Evolutionary conservation across 2,888 invertebrate species (phyloP).

Genomic region (Caenorhabditis doughertyi): DNA sequence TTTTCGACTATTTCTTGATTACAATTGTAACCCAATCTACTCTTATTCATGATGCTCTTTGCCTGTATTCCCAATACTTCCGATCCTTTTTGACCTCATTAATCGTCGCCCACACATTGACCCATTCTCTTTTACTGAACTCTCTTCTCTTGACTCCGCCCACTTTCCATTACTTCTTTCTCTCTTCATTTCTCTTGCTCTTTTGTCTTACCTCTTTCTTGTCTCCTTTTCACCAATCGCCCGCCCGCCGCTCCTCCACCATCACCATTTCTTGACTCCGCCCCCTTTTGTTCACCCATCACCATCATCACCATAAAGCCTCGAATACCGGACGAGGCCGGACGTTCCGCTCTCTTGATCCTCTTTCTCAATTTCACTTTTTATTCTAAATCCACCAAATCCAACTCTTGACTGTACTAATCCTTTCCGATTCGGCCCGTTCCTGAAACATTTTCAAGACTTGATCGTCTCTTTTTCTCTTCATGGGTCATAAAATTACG

Average conservation of each 20-base stretch:
- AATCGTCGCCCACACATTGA: conserved; percentile 32
- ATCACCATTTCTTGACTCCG: conserved; percentile 35
- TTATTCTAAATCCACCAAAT: not conserved
- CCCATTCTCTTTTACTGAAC: conserved; percentile 23
- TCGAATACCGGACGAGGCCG: conserved; percentile 13
- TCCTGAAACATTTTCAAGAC: conserved; percentile 2
- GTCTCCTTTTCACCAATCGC: conserved; percentile 31
- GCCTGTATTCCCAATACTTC: not conserved
- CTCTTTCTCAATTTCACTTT: conserved; percentile 26
- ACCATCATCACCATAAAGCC: conserved; percentile 37
- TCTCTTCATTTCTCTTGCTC: conserved; percentile 17
- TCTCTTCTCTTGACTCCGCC: conserved; percentile 43
- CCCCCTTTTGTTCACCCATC: conserved; percentile 45
- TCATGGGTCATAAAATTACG: conserved; percentile 40
- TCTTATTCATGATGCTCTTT: not conserved
- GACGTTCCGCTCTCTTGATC: conserved; percentile 37
- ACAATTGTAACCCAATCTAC: not conserved
- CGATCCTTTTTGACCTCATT: conserved; percentile 18
- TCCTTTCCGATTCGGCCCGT: conserved; percentile 15
- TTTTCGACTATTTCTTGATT: not conserved
- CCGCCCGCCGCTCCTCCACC: conserved; percentile 42
- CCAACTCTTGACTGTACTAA: conserved; percentile 34
- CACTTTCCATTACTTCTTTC: not conserved
- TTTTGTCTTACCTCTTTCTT: conserved; percentile 33
- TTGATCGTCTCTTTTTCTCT: not conserved